Conservation (phyloP, 2,888 invertebrate species). For the Notocelia uddmanniana region DNA sequence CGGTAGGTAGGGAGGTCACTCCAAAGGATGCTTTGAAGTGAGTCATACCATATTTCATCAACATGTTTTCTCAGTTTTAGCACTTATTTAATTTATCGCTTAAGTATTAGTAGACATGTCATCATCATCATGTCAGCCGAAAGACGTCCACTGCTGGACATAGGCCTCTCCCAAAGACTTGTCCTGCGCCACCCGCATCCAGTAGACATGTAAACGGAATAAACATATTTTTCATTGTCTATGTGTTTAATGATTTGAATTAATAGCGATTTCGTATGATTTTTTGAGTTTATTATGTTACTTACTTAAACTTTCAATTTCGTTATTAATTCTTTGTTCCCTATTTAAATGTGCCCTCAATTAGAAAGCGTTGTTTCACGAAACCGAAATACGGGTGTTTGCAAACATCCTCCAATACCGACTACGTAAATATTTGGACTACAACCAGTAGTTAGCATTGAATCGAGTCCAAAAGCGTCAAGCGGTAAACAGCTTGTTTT, state of each 20-base stretch:
- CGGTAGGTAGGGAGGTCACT: too few species aligned
- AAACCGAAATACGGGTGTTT: conserved; percentile 39
- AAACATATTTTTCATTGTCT: background rate
- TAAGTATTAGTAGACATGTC: background rate
- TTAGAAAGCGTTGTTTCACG: conserved; percentile 2
- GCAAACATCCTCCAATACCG: conserved; percentile 40
- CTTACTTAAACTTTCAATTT: background rate
- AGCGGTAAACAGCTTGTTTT: conserved; percentile 41
- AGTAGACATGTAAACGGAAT: background rate
- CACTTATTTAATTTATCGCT: background rate
- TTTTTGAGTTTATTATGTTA: background rate
- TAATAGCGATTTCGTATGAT: background rate
- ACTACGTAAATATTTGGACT: conserved; percentile 44
- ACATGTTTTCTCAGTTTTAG: background rate
- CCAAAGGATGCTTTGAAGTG: background rate
- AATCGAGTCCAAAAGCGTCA: conserved; percentile 42
- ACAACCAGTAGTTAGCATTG: conserved; percentile 42
- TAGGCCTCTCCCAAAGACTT: too few species aligned
- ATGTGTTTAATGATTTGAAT: background rate
- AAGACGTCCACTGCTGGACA: too few species aligned
- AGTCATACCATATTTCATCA: background rate
- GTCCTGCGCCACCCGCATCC: too few species aligned
- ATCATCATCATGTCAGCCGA: too few species aligned
- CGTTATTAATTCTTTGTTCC: background rate
- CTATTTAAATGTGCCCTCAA: background rate